Base-by-base conservation (phyloP, 1,140 invertebrate genomes). In the Apis laboriosa region DNA sequence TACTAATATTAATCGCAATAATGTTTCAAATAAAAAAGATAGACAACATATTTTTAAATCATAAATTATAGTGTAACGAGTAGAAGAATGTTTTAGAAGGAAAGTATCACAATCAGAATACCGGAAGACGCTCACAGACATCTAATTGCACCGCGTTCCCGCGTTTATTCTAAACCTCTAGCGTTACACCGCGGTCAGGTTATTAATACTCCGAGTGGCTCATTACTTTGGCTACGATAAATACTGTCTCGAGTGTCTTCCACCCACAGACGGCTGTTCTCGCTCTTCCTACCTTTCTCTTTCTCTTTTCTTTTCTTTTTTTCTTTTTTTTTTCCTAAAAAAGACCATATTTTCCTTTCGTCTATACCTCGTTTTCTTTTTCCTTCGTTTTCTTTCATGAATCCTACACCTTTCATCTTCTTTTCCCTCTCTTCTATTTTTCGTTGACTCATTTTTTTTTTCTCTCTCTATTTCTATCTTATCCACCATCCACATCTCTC, bases 181-280 rank as follows among this genome's bases (percentile, higher is more conserved):
- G 53, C 61, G 67, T 84, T 84, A 81, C 67, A 53, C 76, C 53
- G 63, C 63, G 73, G 63, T 55, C 67, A 67, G 66, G 60, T 87
- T 90, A 90, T 90, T 90, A 90, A 89, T 90, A 90, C 72, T 13
- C 58, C 66, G 74, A 80, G 77, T 76, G 76, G 56, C 51, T 86
- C 81, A 90, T 90, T 89, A 90, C 81, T 86, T 89, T 84, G 74
- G 72, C 73, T 78, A 55, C 79, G 78, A 83, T 86, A 72, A 72
- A 90, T 77, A 81, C 28, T 53, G 74, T 81, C 21, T 82, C 61
- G 56, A 84, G 64, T 43, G 55, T 77, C 70, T 74, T 76, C 68
- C 58, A 70, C 63, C 66, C 58, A 61, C 34, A 24, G 13, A 56
- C 34, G 17, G 5, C 24, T 49, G 17, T 55, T 75, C 60, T 19